phyloP scores from a whole-genome alignment of 2,113 vertebrate species.

The Rhineura floridana region DNA sequence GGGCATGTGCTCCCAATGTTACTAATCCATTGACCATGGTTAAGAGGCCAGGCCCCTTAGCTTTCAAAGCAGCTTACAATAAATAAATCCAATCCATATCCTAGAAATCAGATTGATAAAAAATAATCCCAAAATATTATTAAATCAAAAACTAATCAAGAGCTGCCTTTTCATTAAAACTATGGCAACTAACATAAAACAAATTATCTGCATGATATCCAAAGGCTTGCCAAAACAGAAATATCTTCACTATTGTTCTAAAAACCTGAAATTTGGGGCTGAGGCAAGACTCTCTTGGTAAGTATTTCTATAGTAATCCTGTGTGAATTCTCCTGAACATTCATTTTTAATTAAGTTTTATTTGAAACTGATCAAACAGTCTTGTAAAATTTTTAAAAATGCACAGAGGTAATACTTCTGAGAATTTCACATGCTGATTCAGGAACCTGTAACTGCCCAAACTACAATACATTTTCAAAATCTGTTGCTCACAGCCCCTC shows the following conservation, averaged over 20 bases:
- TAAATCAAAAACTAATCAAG: not conserved
- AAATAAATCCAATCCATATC: not conserved
- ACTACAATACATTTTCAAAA: slow-evolving; percentile 56
- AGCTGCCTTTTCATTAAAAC: not conserved
- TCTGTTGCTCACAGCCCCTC: slow-evolving; percentile 44
- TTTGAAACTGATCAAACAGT: slow-evolving; percentile 18
- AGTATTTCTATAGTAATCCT: not conserved
- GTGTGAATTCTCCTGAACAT: not conserved
- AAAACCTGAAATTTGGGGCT: not conserved
- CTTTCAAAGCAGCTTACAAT: not conserved
- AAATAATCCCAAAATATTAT: not conserved
- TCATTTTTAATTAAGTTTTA: slow-evolving; percentile 2
- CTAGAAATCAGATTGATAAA: not conserved
- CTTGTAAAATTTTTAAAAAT: not conserved
- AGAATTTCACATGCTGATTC: slow-evolving; percentile 54
- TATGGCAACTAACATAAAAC: not conserved
- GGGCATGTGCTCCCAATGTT: not conserved
- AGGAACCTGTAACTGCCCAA: slow-evolving; percentile 52
- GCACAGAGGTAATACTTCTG: slow-evolving; percentile 39
- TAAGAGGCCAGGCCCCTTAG: not conserved
- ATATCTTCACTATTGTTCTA: not conserved
- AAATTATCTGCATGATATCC: not conserved
- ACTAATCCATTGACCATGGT: not conserved
- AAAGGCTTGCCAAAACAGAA: not conserved
- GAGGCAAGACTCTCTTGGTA: not conserved